Base-by-base conservation (phyloP, 2,797 vertebrate species). In the Tiaroga cobitis region DNA sequence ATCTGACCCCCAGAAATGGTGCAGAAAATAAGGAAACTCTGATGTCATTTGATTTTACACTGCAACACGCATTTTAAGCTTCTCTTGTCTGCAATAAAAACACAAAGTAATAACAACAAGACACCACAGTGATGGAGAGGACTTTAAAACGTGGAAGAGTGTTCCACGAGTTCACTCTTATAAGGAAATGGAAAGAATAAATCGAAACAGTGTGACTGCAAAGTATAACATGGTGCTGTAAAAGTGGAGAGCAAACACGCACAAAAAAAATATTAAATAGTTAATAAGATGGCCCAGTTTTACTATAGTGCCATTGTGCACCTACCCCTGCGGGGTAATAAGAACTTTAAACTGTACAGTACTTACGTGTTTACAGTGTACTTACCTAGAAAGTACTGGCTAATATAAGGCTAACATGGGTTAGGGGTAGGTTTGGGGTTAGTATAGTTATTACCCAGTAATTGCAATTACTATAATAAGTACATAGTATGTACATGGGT, bases 21-120 rank as follows among this genome's bases (percentile, higher is more conserved):
- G 49, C 18, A 77, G 43, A 82, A 70, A 79, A 76, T 73, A 59
- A 67, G 87, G 85, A 84, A 91, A 88, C 72, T 84, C 86, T 88
- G 81, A 88, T 84, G 87, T 88, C 85, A 88, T 77, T 67, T 56
- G n/a, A 87, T 41, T 82, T 69, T 80, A 56, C 29, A 75, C 79
- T 24, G 2, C 49, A 74, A 49, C 26, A 63, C 73, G 63, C 67
- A 73, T 79, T 69, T 43, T 65, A 80, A 77, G 76, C 29, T 79
- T 76, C 46, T 82, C 54, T 73, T 26, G 46, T 63, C 26, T 76
- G 61, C 82, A 78, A 73, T 85, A 80, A 80, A 88, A 83, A 54
- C 70, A 49, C 75, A 51, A 54, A 68, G 79, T 67, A 86, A 89
- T 88, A 84, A 87, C 69, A 83, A 73, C 29, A 80, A 46, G 78